Percentiles rank a stretch among this genome's conserved stretches.
These are phyloP conservation scores for Heliconius ethilla DNA, from an alignment of 2,888 invertebrate species.

Conservation along the genomic window DNA sequence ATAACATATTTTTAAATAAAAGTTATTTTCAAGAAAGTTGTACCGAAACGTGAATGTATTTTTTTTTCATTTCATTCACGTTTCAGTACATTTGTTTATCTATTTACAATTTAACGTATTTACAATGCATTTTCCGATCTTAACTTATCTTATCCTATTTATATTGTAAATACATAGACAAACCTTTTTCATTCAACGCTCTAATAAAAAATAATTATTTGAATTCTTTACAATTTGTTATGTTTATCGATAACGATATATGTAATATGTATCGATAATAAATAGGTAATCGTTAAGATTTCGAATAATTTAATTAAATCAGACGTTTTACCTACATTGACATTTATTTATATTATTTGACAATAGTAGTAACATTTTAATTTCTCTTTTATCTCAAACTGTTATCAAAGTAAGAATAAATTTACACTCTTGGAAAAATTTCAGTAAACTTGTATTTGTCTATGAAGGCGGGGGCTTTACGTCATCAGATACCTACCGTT, in stretches of 20 bases:
- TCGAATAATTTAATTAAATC: not conserved
- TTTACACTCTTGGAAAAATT: not conserved
- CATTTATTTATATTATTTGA: no score
- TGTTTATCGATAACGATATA: not conserved
- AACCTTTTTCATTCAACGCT: no score
- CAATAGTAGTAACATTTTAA: not conserved
- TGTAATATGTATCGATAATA: not conserved
- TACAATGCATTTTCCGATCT: no score
- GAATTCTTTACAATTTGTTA: not conserved
- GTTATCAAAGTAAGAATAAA: not conserved
- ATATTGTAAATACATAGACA: no score
- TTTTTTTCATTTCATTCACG: no score
- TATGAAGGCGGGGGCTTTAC: not conserved
- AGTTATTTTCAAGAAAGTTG: not conserved
- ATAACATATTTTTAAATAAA: not conserved
- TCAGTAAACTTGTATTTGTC: not conserved
- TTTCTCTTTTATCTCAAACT: not conserved
- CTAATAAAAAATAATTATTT: not conserved
- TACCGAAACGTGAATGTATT: not conserved
- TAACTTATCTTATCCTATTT: no score
- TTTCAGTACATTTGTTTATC: no score
- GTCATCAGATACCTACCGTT: conserved; percentile 1
- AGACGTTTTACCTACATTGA: no score
- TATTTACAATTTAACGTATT: no score
- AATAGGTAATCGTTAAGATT: not conserved